Evolutionary conservation across 2,888 invertebrate species (phyloP).

Genomic region (Schrankia costaestrigalis): DNA sequence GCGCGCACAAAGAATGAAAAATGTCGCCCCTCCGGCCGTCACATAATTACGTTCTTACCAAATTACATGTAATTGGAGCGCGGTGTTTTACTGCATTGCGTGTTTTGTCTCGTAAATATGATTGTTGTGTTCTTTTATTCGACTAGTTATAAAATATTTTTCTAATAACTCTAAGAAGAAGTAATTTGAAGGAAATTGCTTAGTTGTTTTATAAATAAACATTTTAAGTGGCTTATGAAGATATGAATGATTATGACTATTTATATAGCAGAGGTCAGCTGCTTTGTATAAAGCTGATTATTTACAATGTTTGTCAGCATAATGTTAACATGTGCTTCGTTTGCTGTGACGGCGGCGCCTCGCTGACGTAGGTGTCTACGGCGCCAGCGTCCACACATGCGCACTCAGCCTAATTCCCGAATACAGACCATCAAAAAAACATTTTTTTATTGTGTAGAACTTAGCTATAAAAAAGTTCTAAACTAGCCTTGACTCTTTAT

Average conservation of each 20-base stretch:
- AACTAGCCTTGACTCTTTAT: conserved; percentile 29
- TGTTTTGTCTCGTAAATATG: conserved; percentile 38
- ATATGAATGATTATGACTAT: conserved; percentile 20
- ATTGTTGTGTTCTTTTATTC: conserved; percentile 25
- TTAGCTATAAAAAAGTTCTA: conserved; percentile 33
- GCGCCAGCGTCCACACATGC: conserved; percentile 39
- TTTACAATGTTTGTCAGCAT: conserved; percentile 50
- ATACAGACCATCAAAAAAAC: too few relatives aligned
- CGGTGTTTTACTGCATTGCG: conserved; percentile 41
- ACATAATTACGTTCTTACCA: conserved; percentile 56
- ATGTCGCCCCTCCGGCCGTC: conserved; percentile 45
- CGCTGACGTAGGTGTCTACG: conserved; percentile 43
- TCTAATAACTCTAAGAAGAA: conserved; percentile 10
- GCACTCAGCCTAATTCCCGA: conserved; percentile 47
- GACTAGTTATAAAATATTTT: conserved; percentile 27
- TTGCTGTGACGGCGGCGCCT: conserved; percentile 33
- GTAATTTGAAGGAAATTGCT: conserved; percentile 2
- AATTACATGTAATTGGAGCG: conserved; percentile 56
- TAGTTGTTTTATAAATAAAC: conserved; percentile 5
- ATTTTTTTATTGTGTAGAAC: too few relatives aligned
- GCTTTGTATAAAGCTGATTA: conserved; percentile 47
- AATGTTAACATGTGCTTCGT: conserved; percentile 55
- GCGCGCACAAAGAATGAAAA: conserved; percentile 46
- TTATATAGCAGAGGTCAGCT: conserved; percentile 46
- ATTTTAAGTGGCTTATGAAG: conserved; percentile 11